Evolutionary conservation across 2,888 invertebrate genomes (phyloP).

Genomic region (Cheilosia urbana): DNA sequence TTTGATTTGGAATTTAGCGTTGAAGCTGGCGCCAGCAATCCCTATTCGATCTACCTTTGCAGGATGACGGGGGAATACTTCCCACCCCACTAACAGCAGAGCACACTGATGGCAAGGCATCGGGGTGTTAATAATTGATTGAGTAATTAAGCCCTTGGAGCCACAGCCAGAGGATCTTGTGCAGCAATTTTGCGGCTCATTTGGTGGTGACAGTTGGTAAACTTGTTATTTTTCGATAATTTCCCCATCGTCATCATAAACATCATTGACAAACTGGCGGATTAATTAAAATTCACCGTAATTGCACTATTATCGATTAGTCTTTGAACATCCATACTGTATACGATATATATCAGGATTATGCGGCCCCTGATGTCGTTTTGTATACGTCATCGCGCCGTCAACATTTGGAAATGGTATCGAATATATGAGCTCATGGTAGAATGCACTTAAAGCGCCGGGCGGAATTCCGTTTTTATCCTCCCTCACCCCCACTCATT

Average conservation of each 20-base stretch:
- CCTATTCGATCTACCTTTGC: conserved; percentile 18
- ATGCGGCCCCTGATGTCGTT: background rate
- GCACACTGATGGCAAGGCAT: conserved; percentile 28
- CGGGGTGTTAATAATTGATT: conserved; percentile 59
- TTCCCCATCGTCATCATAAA: conserved; percentile 46
- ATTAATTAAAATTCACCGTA: conserved; percentile 72
- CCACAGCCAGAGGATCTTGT: conserved; percentile 41
- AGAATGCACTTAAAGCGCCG: background rate
- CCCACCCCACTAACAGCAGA: background rate
- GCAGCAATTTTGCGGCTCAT: conserved; percentile 71
- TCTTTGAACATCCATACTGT: background rate
- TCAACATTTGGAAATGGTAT: background rate
- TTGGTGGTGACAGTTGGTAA: conserved; percentile 47
- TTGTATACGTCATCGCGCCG: background rate
- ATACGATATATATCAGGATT: background rate
- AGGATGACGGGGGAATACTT: background rate
- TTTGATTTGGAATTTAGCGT: conserved; percentile 65
- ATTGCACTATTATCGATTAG: conserved; percentile 71
- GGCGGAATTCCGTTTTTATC: background rate
- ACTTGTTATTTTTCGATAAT: conserved; percentile 70
- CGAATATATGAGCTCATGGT: background rate
- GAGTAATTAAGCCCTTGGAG: conserved; percentile 56
- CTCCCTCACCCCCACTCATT: background rate
- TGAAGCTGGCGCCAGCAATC: conserved; percentile 34
- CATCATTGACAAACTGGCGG: conserved; percentile 37